phyloP scores from a whole-genome alignment of 2,888 invertebrate species.

The Auanema sp. region DNA sequence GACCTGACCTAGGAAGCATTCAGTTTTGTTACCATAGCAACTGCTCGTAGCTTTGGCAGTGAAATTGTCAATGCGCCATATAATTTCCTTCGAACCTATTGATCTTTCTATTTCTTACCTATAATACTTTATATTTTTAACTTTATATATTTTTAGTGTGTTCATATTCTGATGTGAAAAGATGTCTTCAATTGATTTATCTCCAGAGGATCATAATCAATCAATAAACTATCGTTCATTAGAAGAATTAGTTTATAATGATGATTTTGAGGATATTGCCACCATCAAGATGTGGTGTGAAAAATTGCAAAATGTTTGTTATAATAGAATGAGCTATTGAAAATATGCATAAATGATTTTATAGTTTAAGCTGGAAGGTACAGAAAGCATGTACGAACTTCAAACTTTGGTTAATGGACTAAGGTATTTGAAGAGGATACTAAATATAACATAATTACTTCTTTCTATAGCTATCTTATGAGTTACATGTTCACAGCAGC shows the following conservation, averaged over 20 bases:
- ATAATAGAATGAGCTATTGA: not conserved
- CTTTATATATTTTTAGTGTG: too few relatives aligned
- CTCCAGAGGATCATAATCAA: not conserved
- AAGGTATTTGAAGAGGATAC: slow-evolving; percentile 35
- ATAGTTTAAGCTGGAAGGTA: slow-evolving; percentile 50
- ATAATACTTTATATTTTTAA: too few relatives aligned
- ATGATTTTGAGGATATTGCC: slow-evolving; percentile 13
- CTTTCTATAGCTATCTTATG: slow-evolving; percentile 20
- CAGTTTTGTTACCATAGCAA: too few relatives aligned
- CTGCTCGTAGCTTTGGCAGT: too few relatives aligned
- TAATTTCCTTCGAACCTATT: too few relatives aligned
- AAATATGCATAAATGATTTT: slow-evolving; percentile 20
- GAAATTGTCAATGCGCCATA: too few relatives aligned
- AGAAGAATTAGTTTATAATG: slow-evolving; percentile 17
- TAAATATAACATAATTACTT: slow-evolving; percentile 30
- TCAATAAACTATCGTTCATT: slow-evolving; percentile 12
- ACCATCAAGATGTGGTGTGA: slow-evolving; percentile 21
- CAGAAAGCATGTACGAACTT: slow-evolving; percentile 38
- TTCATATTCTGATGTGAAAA: too few relatives aligned
- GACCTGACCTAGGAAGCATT: too few relatives aligned
- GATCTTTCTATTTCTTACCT: too few relatives aligned
- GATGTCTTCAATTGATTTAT: too few relatives aligned
- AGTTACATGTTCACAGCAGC: slow-evolving; percentile 47
- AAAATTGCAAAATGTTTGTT: slow-evolving; percentile 7
- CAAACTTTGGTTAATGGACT: slow-evolving; percentile 46